Evolutionary conservation across 2,113 vertebrate genomes (phyloP), one percentile per base, ranked within the genome.

Genomic region (Tetrao urogallus): DNA sequence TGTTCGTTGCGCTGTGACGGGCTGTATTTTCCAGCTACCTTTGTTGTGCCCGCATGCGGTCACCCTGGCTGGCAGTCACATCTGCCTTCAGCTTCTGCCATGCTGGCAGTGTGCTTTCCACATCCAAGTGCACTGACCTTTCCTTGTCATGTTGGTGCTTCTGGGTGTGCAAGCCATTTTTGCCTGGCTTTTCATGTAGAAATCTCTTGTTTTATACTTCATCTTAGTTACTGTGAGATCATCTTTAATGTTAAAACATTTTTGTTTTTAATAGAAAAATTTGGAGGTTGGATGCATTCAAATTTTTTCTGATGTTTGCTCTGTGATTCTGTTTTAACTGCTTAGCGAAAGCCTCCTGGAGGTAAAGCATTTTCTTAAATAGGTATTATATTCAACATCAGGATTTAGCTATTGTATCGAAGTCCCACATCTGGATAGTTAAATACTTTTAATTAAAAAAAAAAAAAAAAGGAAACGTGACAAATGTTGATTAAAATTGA

Each of bases 1-100:
- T 47, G 25, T 38, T 45, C 28, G 12, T 42, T 8, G 3, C 22
- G 60, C 34, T 20, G 5, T 28, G n/a, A n/a, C 0, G 0, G 58
- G 73, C 45, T 66, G n/a, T 54, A 3, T 58, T 70, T 90, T 47
- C 61, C 54, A 21, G 47, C 28, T 38, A 42, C 8, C 20, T 47
- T 43, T 0, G 52, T 61, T 65, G 30, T 42, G 45, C 67, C 43
- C 58, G 73, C 63, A 64, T 48, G 17, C 20, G 22, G 52, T 50
- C 32, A 43, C 24, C 4, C 14, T 36, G 73, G 7, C 4, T 60
- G 63, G 32, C 64, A 70, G 2, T 28, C 36, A 36, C 21, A n/a
- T 32, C 43, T 76, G 48, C 38, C 27, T 54, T 54, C 27, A 16
- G 27, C 27, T 28, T 17, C 27, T 54, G 52, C 74, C 38, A 2